These are phyloP conservation scores for Danio choprae DNA, from an alignment of 2,797 vertebrate genomes.

Conservation along the genomic window DNA sequence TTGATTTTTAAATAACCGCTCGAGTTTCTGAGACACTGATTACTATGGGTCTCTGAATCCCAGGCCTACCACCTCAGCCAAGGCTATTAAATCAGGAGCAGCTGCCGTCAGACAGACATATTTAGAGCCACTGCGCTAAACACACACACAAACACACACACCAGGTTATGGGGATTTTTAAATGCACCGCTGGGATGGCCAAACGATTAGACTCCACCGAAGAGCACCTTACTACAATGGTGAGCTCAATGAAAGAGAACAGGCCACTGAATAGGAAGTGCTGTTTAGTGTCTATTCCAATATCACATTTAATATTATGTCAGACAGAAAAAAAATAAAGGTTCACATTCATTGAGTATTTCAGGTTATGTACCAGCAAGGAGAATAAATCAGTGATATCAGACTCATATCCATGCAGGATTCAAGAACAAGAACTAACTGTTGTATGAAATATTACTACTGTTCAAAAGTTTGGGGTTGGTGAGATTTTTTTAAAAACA, in stretches of 20 bases:
- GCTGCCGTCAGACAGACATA: slow-evolving; percentile 54
- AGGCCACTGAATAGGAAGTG: slow-evolving; percentile 26
- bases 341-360: neutral
- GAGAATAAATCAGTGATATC: no score
- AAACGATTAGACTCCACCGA: slow-evolving; percentile 48
- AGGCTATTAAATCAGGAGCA: slow-evolving; percentile 60
- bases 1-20: slow-evolving; percentile 72
- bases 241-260: slow-evolving; percentile 27
- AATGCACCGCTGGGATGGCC: slow-evolving; percentile 36
- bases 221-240: slow-evolving; percentile 15
- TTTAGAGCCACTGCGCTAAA: slow-evolving; percentile 56
- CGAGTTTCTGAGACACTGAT: slow-evolving; percentile 70
- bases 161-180: slow-evolving; percentile 44
- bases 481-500: neutral
- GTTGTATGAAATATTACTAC: no score
- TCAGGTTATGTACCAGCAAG: neutral
- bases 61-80: slow-evolving; percentile 52
- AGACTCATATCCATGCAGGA: no score
- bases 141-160: slow-evolving; percentile 1
- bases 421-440: no score
- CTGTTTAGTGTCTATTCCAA: slow-evolving; percentile 20
- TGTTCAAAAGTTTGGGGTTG: neutral
- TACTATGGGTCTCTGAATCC: slow-evolving; percentile 60
- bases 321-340: slow-evolving; percentile 4
- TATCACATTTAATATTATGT: slow-evolving; percentile 18